Base-by-base conservation (phyloP, 1,140 invertebrate genomes). In the Drosophila kohkoa region DNA sequence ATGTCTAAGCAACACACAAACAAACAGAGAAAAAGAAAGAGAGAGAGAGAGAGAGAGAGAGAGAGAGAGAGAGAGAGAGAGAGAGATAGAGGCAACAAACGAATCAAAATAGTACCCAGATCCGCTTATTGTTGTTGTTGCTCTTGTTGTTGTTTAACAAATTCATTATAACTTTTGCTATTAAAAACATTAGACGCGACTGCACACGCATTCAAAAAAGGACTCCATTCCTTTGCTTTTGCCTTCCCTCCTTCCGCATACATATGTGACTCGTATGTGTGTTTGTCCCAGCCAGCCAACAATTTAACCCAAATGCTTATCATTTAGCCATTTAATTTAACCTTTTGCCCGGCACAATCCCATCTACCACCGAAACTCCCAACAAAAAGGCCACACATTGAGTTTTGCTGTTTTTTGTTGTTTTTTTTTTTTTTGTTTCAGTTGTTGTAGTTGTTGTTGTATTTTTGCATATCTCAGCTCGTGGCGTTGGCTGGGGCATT, bases 271-370 rank as follows among this genome's bases (percentile, higher is more conserved):
- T 11, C 43, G 55, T 64, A 46, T 74, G 10, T 11, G 32, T 51
- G 46, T 32, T 15, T 45, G 49, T 35, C 10, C 45, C 38, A 65
- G 65, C 45, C 67, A 65, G 68, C 48, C 71, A 78, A 67, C 85
- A 89, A 81, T 85, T 89, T 89, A 89, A 89, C 85, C 85, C 85
- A 89, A 89, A 89, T 89, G 85, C 85, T 89, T 89, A 89, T 89
- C 85, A 89, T 89, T 89, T 89, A 85, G 86, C 85, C 85, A 89
- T 89, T 89, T 89, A 79, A 89, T 89, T 89, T 89, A 89, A 89
- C 85, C 85, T 89, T 88, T 89, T 83, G 85, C 80, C 74, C 66
- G 65, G 59, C 71, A 68, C 62, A 63, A 3, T 46, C 64, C 52
- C 65, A 74, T 65, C 16, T 28, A 20, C 13, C 11, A 1, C n/a